Evolutionary conservation across 1,140 invertebrate species (phyloP), one percentile per base, ranked within the genome.

Genomic region (Plutomurus gul): DNA sequence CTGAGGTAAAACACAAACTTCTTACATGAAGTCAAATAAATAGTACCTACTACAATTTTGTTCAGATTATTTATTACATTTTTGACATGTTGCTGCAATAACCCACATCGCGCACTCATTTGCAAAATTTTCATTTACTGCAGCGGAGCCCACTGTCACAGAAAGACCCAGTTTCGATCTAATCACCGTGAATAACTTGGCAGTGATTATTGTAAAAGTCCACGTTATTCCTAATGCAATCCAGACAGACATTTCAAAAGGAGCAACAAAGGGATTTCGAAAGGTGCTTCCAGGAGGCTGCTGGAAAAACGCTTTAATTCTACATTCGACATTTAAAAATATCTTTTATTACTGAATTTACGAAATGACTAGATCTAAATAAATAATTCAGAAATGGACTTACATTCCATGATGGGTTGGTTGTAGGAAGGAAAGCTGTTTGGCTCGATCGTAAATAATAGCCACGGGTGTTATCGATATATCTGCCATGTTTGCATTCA

Each of bases 41-140:
- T 46, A n/a, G n/a, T 46, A 8, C 0, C 20, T 1, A 6, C 11
- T 46, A n/a, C n/a, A n/a, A 37, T 33, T 18, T 1, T n/a, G 18
- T 49, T 7, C n/a, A 27, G 30, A 40, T 4, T 33, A 16, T 39
- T 11, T 8, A 11, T 74, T 46, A 77, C 77, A 72, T 79, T 79
- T 72, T 75, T 79, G 78, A 33, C 70, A 49, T 7, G 39, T 30
- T n/a, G 71, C 37, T 27, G 56, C 78, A 2, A 79, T 25, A 22
- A 43, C 71, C 78, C 78, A 79, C 40, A 79, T 40, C 27, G 51
- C 16, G 1, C 25, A 30, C 18, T 73, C 71, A 3, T 60, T 37
- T n/a, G 46, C 37, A 1, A 79, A 60, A 2, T n/a, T 47, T 7
- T 70, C 72, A 20, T 79, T 43, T 1, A 18, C 10, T 13, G 16